A percentile compares a stretch with the other conserved stretches of the same genome.
Conservation (phyloP, 2,113 vertebrate genomes). For the Genyomyrus donnyi region DNA sequence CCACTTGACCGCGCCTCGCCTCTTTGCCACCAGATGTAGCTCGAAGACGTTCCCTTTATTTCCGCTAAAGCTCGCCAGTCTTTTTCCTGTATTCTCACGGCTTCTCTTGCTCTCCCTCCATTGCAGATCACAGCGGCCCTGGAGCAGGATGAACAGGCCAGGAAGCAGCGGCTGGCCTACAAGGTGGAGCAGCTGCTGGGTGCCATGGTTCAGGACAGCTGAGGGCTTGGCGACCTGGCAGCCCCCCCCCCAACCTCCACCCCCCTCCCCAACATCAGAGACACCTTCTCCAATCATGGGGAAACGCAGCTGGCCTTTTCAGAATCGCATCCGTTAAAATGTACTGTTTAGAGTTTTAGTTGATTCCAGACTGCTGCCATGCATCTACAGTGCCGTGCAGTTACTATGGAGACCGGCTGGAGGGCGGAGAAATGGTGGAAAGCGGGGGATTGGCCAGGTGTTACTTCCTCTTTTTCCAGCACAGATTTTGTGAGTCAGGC, state of each 20-base stretch:
- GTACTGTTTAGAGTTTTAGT: neutral
- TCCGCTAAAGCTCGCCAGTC: neutral
- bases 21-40: no score
- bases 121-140: constrained; percentile 77
- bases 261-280: neutral
- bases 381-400: neutral
- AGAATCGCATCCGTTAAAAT: neutral
- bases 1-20: no score
- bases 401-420: neutral
- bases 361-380: neutral
- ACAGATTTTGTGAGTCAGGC: constrained; percentile 2
- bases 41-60: neutral
- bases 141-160: constrained; percentile 87
- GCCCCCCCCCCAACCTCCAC: neutral
- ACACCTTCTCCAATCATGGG: neutral
- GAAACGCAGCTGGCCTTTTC: neutral
- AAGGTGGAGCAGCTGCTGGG: constrained; percentile 84
- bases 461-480: neutral
- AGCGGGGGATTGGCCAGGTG: neutral
- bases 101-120: neutral
- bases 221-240: constrained; percentile 10
- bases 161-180: constrained; percentile 80
- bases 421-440: neutral
- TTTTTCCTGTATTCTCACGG: neutral
- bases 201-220: constrained; percentile 86